Evolutionary conservation across 2,113 vertebrate species (phyloP).

Genomic region (Chrysochloris asiatica): DNA sequence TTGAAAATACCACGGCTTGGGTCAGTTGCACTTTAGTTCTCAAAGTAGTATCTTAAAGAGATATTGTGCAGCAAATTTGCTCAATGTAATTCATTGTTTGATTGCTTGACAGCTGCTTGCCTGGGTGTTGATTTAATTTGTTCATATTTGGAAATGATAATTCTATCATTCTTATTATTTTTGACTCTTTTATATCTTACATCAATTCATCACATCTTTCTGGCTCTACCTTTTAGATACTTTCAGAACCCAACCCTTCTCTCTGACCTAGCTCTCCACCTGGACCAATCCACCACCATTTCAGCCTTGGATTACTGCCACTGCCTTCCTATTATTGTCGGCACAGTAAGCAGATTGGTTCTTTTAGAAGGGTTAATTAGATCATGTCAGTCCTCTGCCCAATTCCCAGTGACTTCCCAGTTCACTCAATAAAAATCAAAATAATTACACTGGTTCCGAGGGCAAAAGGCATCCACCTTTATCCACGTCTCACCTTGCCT

Average conservation of each 20-base stretch:
- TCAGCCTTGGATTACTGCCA: neutral
- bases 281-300: accelerated
- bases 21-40: too few species aligned
- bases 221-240: too few species aligned
- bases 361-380: neutral
- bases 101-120: too few species aligned
- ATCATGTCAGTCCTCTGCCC: neutral
- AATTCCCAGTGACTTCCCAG: accelerated
- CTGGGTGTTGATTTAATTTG: too few species aligned
- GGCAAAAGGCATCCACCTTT: accelerated
- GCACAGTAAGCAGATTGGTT: neutral
- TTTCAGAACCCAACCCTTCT: neutral
- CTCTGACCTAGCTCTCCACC: neutral
- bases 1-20: too few species aligned
- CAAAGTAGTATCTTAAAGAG: too few species aligned
- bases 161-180: too few species aligned
- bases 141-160: neutral
- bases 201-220: neutral
- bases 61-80: too few species aligned
- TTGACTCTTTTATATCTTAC: too few species aligned
- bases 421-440: neutral
- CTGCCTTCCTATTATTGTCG: neutral
- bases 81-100: too few species aligned
- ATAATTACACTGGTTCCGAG: neutral
- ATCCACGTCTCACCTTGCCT: accelerated